A percentile compares a stretch with the other conserved stretches of the same genome.
These are phyloP conservation scores for Chaenocephalus aceratus DNA, from an alignment of 2,113 vertebrate genomes.

Conservation along the genomic window DNA sequence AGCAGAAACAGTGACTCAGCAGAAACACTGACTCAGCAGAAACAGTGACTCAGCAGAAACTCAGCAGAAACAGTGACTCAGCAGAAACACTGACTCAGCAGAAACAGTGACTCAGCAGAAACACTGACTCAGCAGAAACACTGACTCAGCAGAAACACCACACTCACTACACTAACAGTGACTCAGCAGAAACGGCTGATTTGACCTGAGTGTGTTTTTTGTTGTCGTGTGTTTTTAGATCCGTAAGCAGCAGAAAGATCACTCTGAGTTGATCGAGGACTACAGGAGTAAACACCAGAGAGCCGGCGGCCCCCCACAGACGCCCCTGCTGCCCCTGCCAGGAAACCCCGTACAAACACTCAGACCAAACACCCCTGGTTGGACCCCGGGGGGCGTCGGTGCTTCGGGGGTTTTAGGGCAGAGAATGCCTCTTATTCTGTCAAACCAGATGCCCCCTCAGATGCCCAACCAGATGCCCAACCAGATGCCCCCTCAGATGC, in stretches of 20 bases:
- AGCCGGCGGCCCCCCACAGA: slow-evolving; percentile 80
- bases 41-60: no score
- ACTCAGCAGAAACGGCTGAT: no score
- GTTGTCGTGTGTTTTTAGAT: slow-evolving; percentile 82
- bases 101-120: no score
- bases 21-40: no score
- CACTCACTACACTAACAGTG: no score
- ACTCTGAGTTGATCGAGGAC: slow-evolving; percentile 96
- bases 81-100: no score
- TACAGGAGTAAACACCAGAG: slow-evolving; percentile 95
- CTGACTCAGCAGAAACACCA: no score
- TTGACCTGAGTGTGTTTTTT: no score
- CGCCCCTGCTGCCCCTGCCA: slow-evolving; percentile 72
- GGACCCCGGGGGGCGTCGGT: slow-evolving; percentile 78
- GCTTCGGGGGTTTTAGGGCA: slow-evolving; percentile 57
- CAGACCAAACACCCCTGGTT: slow-evolving; percentile 77
- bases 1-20: no score
- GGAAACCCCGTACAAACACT: no score
- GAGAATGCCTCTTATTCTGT: slow-evolving; percentile 83
- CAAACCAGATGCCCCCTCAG: slow-evolving; percentile 79
- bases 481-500: background rate
- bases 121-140: no score
- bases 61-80: no score
- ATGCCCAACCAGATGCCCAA: slow-evolving; percentile 75
- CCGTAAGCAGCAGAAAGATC: slow-evolving; percentile 98